Percentiles rank a stretch among this genome's conserved stretches.
These are phyloP conservation scores for Enteromius trimaculatus DNA, from an alignment of 2,797 vertebrate species.

Conservation along the genomic window DNA sequence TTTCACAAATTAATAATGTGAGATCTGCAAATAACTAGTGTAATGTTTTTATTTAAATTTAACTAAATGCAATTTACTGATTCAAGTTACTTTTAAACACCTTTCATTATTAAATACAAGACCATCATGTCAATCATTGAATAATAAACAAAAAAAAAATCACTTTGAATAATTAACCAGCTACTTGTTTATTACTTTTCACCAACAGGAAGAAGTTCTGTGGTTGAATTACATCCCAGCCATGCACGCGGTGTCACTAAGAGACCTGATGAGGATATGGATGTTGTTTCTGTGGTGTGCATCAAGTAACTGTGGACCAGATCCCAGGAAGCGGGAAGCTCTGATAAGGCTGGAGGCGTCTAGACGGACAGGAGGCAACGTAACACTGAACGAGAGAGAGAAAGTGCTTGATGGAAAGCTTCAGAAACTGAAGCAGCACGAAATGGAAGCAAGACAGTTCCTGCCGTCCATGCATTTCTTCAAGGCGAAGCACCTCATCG, in stretches of 20 bases:
- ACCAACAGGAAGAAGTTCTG: not conserved
- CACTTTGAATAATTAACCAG: not conserved
- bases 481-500: slow-evolving; percentile 77
- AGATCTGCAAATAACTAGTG: not conserved
- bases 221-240: not conserved
- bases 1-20: not conserved
- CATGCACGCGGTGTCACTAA: not conserved
- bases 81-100: not conserved
- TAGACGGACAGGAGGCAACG: slow-evolving; percentile 74
- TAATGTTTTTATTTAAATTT: not conserved
- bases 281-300: slow-evolving; percentile 57
- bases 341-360: slow-evolving; percentile 74
- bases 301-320: slow-evolving; percentile 61
- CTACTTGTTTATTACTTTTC: not conserved
- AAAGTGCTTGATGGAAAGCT: slow-evolving; percentile 75
- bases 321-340: slow-evolving; percentile 71
- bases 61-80: not conserved
- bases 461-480: slow-evolving; percentile 94
- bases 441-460: slow-evolving; percentile 72
- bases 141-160: not conserved
- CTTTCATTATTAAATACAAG: not conserved
- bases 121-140: not conserved
- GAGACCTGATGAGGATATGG: not conserved
- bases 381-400: slow-evolving; percentile 75
- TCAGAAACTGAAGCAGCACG: slow-evolving; percentile 75